A percentile compares a stretch with the other conserved stretches of the same genome.
Conservation (phyloP, 2,888 invertebrate genomes). For the Micropterix aruncella region DNA sequence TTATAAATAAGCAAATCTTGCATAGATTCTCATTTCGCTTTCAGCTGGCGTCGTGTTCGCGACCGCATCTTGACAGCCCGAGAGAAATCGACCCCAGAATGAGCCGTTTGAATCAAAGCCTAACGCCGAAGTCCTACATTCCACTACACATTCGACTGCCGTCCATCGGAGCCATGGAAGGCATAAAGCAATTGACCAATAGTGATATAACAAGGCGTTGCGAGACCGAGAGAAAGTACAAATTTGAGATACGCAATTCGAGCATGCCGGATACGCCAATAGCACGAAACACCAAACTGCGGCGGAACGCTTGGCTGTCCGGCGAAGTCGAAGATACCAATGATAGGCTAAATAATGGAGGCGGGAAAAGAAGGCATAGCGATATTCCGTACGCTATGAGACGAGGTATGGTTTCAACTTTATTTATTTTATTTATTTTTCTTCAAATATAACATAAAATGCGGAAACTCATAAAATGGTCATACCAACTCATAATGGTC, state of each 20-base stretch:
- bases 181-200: constrained; percentile 24
- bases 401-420: too few species aligned
- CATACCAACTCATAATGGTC: too few species aligned
- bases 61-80: not conserved
- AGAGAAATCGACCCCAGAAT: not conserved
- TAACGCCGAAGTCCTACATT: constrained; percentile 34
- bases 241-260: constrained; percentile 33
- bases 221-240: constrained; percentile 18
- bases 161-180: constrained; percentile 25
- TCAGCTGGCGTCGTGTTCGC: constrained; percentile 1
- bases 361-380: not conserved
- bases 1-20: too few species aligned
- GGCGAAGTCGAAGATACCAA: constrained; percentile 14
- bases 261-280: constrained; percentile 38
- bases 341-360: not conserved
- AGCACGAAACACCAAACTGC: constrained; percentile 37
- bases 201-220: constrained; percentile 11
- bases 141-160: constrained; percentile 34
- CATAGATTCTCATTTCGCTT: constrained; percentile 1
- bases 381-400: not conserved
- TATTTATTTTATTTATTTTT: too few species aligned
- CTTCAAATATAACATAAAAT: too few species aligned
- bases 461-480: too few species aligned
- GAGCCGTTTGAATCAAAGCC: constrained; percentile 23
- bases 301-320: constrained; percentile 39